phyloP scores from a whole-genome alignment of 35 echinoderm and acorn worm genomes.

The Ophioderma brevispina region DNA sequence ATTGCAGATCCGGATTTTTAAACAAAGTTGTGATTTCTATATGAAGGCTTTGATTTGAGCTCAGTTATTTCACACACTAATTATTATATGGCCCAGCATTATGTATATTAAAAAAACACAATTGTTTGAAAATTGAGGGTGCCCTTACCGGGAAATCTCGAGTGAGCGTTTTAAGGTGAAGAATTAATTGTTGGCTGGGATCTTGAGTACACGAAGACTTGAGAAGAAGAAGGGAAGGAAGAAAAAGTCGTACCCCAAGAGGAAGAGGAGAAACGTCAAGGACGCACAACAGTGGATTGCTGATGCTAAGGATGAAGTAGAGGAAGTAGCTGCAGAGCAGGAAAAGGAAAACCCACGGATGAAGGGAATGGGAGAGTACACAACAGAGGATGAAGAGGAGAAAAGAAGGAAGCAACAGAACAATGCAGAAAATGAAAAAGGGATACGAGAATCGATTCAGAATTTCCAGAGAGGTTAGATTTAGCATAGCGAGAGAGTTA shows the following conservation, averaged over 20 bases:
- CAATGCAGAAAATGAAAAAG: background rate
- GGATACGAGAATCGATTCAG: background rate
- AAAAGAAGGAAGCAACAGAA: background rate
- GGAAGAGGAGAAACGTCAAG: background rate
- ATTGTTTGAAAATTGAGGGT: too few relatives aligned
- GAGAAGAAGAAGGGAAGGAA: constrained; percentile 13
- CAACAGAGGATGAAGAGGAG: background rate
- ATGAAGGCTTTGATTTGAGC: too few relatives aligned
- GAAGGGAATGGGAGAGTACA: background rate
- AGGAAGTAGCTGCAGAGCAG: too few relatives aligned
- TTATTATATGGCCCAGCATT: background rate
- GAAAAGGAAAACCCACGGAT: too few relatives aligned
- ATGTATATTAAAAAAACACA: too few relatives aligned
- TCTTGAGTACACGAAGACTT: too few relatives aligned
- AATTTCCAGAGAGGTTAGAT: background rate
- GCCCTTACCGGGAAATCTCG: too few relatives aligned
- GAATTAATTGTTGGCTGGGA: too few relatives aligned
- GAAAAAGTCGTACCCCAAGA: constrained; percentile 15
- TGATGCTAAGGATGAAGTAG: too few relatives aligned
- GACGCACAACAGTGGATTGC: background rate
- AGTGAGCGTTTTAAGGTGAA: too few relatives aligned
- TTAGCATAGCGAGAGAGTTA: background rate
- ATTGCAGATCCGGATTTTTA: too few relatives aligned
- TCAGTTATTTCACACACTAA: background rate
- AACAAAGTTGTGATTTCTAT: too few relatives aligned